These are phyloP conservation scores for Alsophila aescularia DNA, from an alignment of 2,888 invertebrate genomes.

Conservation along the genomic window DNA sequence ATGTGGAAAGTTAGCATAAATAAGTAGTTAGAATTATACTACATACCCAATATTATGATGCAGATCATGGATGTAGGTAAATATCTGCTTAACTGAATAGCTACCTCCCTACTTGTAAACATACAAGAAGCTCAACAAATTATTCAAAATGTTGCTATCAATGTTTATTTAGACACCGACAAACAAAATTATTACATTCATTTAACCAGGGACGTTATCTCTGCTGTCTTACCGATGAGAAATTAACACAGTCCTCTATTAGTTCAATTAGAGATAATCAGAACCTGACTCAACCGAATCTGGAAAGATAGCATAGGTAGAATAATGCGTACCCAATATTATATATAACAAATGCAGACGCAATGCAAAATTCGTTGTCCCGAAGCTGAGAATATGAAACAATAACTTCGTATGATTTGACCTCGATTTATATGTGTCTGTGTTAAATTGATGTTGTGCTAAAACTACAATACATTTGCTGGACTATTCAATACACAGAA, in stretches of 20 bases:
- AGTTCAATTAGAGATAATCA: conserved; percentile 45
- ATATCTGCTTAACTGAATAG: too few species aligned
- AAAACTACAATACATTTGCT: not conserved
- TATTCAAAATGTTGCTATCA: too few species aligned
- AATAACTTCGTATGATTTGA: not conserved
- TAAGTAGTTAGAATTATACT: not conserved
- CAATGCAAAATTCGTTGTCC: too few species aligned
- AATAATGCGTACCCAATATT: not conserved
- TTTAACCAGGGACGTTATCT: too few species aligned
- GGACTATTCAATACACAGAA: not conserved
- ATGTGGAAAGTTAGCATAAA: not conserved
- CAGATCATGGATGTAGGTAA: not conserved
- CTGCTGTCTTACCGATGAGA: not conserved
- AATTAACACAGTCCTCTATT: conserved; percentile 26
- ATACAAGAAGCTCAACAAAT: too few species aligned
- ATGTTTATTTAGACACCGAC: too few species aligned
- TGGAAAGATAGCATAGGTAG: not conserved
- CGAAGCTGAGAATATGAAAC: too few species aligned
- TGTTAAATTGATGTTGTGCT: conserved; percentile 12
- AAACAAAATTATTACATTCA: too few species aligned
- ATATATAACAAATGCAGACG: too few species aligned
- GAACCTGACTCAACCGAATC: conserved; percentile 13
- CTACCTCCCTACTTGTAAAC: too few species aligned
- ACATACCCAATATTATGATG: not conserved
- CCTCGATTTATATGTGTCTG: not conserved